A percentile compares a stretch with the other conserved stretches of the same genome.
Conservation (phyloP, 2,888 invertebrate genomes). For the Calameuta pallipes region DNA sequence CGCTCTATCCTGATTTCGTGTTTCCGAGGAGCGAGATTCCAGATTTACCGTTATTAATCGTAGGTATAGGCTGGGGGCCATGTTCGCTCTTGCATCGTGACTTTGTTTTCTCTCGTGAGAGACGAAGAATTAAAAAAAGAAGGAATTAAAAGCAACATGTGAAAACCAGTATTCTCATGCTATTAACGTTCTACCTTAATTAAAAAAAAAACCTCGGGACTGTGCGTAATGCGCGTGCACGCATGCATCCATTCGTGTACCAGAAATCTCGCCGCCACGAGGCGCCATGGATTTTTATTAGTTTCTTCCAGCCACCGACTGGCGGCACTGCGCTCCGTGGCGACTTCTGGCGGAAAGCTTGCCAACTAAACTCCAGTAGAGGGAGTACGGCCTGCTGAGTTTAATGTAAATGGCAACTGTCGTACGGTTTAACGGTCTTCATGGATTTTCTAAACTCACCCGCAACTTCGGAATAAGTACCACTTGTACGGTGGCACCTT, state of each 20-base stretch:
- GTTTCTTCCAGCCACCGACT: not conserved
- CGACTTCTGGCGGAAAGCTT: constrained; percentile 19
- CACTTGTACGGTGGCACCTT: not conserved
- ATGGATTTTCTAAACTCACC: not conserved
- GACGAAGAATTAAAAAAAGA: not conserved
- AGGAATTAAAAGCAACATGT: not conserved
- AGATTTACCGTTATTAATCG: not conserved
- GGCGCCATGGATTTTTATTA: not conserved
- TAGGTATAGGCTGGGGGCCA: not conserved
- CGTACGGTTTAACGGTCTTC: not conserved
- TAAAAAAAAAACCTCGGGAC: not conserved
- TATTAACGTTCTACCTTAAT: not conserved
- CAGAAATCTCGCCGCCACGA: not conserved
- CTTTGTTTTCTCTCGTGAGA: not conserved
- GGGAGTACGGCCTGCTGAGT: not conserved
- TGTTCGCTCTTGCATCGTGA: not conserved
- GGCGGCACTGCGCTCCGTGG: constrained; percentile 8
- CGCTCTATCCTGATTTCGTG: constrained; percentile 2
- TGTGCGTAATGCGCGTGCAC: not conserved
- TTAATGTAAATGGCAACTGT: constrained; percentile 3
- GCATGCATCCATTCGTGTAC: not conserved
- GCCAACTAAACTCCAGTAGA: constrained; percentile 6
- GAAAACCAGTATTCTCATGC: not conserved
- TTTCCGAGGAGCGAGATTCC: not conserved
- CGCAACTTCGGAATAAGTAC: not conserved